Conservation (phyloP, 2,113 vertebrate species). For the Callochromis pleurospilus region DNA sequence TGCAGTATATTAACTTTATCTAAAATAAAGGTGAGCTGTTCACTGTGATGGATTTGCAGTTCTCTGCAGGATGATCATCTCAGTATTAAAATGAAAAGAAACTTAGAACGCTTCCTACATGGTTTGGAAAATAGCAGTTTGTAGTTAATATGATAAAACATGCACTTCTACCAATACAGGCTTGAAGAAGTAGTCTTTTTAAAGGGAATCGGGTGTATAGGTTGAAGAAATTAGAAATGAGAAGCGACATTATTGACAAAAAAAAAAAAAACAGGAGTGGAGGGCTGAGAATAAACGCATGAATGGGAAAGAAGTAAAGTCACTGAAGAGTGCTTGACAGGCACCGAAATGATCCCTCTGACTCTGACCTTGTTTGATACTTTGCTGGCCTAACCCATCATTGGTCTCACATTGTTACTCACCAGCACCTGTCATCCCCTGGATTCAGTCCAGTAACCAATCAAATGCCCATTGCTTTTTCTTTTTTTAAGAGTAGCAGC, state of each 20-base stretch:
- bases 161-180: background rate
- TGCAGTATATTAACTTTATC: background rate
- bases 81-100: background rate
- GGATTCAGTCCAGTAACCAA: constrained; percentile 10
- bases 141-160: constrained; percentile 15
- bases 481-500: background rate
- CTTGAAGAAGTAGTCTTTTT: background rate
- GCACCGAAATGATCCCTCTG: background rate
- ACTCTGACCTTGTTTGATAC: constrained; percentile 38
- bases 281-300: background rate
- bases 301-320: background rate
- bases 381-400: constrained; percentile 4
- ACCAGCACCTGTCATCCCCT: constrained; percentile 9
- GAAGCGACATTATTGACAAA: background rate
- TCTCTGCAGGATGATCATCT: background rate
- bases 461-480: background rate
- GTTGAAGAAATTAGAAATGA: background rate
- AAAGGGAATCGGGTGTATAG: background rate
- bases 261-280: background rate
- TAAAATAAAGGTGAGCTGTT: background rate
- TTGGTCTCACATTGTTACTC: constrained; percentile 15
- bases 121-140: background rate
- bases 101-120: background rate
- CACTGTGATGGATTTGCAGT: background rate
- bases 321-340: background rate